Evolutionary conservation across 2,113 vertebrate species (phyloP).

Genomic region (Ceyx margarethae): DNA sequence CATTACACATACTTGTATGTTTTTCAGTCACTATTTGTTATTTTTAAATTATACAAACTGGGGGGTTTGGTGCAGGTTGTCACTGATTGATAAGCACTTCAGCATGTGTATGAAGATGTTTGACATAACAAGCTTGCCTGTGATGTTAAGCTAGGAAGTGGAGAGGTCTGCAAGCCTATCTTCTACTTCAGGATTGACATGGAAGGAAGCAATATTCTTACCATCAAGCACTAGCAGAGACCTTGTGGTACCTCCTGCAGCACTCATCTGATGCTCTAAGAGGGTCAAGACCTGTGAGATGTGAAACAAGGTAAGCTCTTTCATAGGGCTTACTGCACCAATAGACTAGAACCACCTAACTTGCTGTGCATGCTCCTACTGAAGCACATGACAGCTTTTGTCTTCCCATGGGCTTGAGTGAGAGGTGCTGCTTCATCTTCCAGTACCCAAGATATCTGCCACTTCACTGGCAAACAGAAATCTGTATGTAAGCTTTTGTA

Average conservation of each 20-base stretch:
- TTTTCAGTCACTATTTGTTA: background rate
- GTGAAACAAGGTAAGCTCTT: background rate
- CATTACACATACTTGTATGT: background rate
- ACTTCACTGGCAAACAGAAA: background rate
- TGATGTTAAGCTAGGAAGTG: background rate
- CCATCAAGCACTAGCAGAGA: background rate
- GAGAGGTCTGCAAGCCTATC: background rate
- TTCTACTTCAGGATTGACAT: background rate
- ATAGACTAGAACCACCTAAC: background rate
- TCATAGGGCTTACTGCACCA: background rate
- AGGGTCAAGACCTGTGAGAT: background rate
- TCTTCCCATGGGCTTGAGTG: background rate
- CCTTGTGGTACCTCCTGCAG: background rate
- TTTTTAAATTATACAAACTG: background rate
- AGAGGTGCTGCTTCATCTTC: background rate
- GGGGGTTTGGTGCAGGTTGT: background rate
- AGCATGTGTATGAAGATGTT: background rate
- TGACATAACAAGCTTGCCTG: background rate
- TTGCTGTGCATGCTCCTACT: background rate
- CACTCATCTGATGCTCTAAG: background rate
- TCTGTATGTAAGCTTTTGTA: background rate
- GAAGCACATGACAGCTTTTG: background rate
- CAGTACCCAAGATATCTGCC: fast-evolving
- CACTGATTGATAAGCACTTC: background rate
- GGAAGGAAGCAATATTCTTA: background rate